Conservation (phyloP, 2,888 invertebrate genomes). For the Anaspis maculata region DNA sequence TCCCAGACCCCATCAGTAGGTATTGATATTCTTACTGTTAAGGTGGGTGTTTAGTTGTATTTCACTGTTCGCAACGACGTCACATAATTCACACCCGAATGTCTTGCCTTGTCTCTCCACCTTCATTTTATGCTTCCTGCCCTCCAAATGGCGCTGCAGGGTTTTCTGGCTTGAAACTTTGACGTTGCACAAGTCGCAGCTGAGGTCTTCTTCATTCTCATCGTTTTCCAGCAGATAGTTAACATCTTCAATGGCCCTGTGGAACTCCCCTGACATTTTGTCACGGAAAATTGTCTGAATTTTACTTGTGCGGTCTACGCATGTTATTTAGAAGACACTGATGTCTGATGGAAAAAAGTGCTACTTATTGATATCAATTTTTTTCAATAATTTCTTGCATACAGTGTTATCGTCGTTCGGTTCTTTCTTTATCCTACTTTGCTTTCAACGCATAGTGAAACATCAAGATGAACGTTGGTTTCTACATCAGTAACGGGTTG, state of each 20-base stretch:
- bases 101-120: conserved; percentile 36
- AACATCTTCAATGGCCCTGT: conserved; percentile 23
- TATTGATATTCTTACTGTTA: conserved; percentile 37
- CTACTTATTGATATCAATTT: conserved; percentile 1
- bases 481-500: conserved; percentile 1
- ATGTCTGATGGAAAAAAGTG: no score
- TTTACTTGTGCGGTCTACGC: not conserved
- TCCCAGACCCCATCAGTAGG: no score
- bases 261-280: conserved; percentile 25
- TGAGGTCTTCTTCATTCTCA: conserved; percentile 23
- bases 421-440: not conserved
- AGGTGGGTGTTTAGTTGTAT: conserved; percentile 39
- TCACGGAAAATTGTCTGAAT: no score
- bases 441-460: not conserved
- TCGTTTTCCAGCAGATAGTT: conserved; percentile 6
- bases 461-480: conserved; percentile 4
- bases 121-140: conserved; percentile 36
- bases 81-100: conserved; percentile 37
- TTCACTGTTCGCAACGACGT: conserved; percentile 38
- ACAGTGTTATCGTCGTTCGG: no score
- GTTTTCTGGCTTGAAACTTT: conserved; percentile 38
- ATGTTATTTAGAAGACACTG: no score
- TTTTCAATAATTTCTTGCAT: conserved; percentile 1
- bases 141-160: conserved; percentile 36
- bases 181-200: conserved; percentile 37